Evolutionary conservation across 2,113 vertebrate species (phyloP), one percentile per base, ranked within the genome.

Genomic region (Oxygymnocypris stewartii): DNA sequence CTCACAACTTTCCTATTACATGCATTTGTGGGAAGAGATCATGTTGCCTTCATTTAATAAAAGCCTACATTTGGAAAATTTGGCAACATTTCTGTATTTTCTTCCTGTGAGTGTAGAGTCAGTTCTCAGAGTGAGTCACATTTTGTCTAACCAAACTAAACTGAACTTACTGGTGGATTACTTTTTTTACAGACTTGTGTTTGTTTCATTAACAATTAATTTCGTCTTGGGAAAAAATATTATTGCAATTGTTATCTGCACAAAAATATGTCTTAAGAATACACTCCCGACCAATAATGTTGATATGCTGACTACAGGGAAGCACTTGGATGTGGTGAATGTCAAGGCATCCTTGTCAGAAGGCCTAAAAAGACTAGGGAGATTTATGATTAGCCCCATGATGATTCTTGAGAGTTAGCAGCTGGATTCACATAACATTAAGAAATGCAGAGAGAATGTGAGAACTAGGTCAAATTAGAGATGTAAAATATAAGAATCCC

Each of bases 401-500:
- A 65, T 75, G 44, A 61, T 76, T 28, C 10, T 87, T 88, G 65
- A 88, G 85, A 89, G 87, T 54, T 67, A 90, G 83, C 87, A 61
- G 76, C 59, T 91, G 79, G 71, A 76, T 82, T 86, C 85, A 84
- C 79, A 75, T 67, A 7, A 84, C 75, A 88, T 74, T 54, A 81
- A 83, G 23, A 91, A 86, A 90, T 87, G 90, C 84, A 89, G 86
- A 85, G 88, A 89, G 89, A 90, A 92, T 93, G 85, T 89, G 86
- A 84, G 86, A 93, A 93, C 89, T 93, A 92, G 91, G 92, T 93
- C 92, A 92, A 20, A 82, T 85, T 18, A 16, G 37, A 74, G 71
- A 63, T 63, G 61, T 63, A 54, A 25, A 63, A 12, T 12, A 63
- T n/a, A 90, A 90, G 84, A 85, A 81, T 1, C 20, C 16, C 67